Evolutionary conservation across 2,797 vertebrate genomes (phyloP), one percentile per base, ranked within the genome.

Genomic region (Taenioides sp.): DNA sequence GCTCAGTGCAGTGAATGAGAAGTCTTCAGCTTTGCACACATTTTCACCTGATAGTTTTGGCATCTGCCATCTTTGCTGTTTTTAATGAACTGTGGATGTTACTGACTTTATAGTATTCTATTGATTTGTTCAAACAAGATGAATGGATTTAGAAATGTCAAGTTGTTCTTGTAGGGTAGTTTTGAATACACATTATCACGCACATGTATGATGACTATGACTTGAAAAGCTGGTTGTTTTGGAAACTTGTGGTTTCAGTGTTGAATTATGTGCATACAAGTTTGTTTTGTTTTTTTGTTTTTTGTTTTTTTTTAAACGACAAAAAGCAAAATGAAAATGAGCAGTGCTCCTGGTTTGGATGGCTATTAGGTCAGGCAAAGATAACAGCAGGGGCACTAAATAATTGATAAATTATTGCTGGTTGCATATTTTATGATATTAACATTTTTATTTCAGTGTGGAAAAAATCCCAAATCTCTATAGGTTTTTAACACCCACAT

Each of bases 31-130:
- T 70, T 73, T 47, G 47, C 47, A 69, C 40, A 82, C 77, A 76
- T 69, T 72, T 78, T 73, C 72, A 88, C 40, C 69, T 55, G 62
- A 75, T 78, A 61, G 76, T 50, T 73, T 70, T 62, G 79, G 61
- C 54, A 76, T 69, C 28, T 23, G 57, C 65, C 43, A 63, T 70
- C 28, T 77, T 47, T 27, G 65, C 61, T 69, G 63, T 70, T 77
- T 60, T 1, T 67, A 70, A 70, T 75, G 69, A 85, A 69, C 72
- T 83, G 57, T 75, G 79, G 80, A 75, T 57, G 34, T 75, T 73
- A 58, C 10, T 34, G 64, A 70, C 34, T 47, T 69, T n/a, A 47
- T 60, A 74, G 67, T 43, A 18, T 17, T 47, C 9, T n/a, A 17
- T 18, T 57, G 58, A 57, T 55, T 34, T 71, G 25, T 47, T 37